Evolutionary conservation across 2,113 vertebrate genomes (phyloP).

Genomic region (Melanostigma gelatinosum): DNA sequence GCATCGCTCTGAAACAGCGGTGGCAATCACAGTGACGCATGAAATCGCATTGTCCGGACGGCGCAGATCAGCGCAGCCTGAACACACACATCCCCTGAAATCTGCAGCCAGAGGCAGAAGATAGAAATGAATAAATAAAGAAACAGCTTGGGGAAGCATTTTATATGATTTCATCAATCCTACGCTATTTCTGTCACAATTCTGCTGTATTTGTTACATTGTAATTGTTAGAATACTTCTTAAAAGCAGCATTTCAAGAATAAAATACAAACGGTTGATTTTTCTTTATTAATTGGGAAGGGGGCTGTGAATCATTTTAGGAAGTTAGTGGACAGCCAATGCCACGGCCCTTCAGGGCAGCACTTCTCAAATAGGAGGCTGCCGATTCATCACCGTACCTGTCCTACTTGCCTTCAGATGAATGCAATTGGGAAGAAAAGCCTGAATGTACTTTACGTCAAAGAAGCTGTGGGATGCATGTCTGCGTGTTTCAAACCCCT

Average conservation of each 20-base stretch:
- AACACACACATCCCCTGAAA: neutral
- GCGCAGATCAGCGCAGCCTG: neutral
- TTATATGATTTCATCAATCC: neutral
- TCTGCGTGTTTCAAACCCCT: slow-evolving; percentile 12
- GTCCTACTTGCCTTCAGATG: neutral
- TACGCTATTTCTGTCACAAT: neutral
- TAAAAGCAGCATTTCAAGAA: neutral
- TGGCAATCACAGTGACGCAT: neutral
- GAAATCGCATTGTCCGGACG: neutral
- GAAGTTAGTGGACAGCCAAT: neutral
- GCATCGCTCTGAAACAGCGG: neutral
- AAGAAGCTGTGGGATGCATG: neutral
- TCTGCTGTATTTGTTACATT: neutral
- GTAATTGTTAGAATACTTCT: neutral
- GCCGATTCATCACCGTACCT: neutral
- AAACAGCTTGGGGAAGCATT: neutral
- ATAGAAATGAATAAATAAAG: neutral
- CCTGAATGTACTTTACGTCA: neutral
- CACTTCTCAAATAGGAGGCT: slow-evolving; percentile 1
- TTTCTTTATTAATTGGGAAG: neutral
- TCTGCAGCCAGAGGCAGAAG: slow-evolving; percentile 4
- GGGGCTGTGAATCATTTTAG: neutral
- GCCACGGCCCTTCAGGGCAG: neutral
- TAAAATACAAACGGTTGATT: neutral
- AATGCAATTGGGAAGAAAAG: neutral